Evolutionary conservation across 2,888 invertebrate species (phyloP), one percentile per base, ranked within the genome.

Genomic region (Serrognathus titanus): DNA sequence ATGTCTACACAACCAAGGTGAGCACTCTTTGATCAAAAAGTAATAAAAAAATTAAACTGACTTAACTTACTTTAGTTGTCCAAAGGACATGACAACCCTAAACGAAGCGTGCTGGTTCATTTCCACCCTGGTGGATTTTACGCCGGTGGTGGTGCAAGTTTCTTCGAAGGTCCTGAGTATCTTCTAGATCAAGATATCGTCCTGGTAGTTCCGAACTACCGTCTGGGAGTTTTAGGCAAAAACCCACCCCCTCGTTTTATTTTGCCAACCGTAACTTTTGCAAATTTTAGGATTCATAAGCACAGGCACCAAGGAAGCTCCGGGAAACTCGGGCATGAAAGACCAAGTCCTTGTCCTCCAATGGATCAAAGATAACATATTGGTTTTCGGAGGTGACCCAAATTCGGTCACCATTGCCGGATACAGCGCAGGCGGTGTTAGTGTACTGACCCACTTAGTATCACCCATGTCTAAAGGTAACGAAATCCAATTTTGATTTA

Each of bases 91-190:
- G 67, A 71, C 35, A 67, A 69, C 51, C 67, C 71, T 1, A 75
- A 75, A 58, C 66, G 76, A 9, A 86, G 89, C 0, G 89, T 89
- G 1, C 75, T 89, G 6, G 81, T 89, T 0, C 86, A 80, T 72
- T 80, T 89, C 58, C 89, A 88, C 73, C 81, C 84, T 0, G 89
- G 89, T 0, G 86, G 82, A n/a, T 88, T 85, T 71, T 85, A 85
- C 69, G 76, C 78, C 0, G 76, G 78, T 35, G 83, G 85, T 0
- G 85, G 82, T 0, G 82, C 83, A 63, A 88, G 86, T 64, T 77
- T 61, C 10, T 63, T 70, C 51, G 75, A 78, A 1, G 84, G 84
- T 0, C 87, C 88, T 0, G 79, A 83, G 61, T 85, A 86, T 65
- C 78, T 87, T 5, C 78, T 88, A 67, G 86, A 88, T 70, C 77